These are phyloP conservation scores for Astropecten irregularis DNA, from an alignment of 53 echinoderm and acorn worm species.

Conservation along the genomic window DNA sequence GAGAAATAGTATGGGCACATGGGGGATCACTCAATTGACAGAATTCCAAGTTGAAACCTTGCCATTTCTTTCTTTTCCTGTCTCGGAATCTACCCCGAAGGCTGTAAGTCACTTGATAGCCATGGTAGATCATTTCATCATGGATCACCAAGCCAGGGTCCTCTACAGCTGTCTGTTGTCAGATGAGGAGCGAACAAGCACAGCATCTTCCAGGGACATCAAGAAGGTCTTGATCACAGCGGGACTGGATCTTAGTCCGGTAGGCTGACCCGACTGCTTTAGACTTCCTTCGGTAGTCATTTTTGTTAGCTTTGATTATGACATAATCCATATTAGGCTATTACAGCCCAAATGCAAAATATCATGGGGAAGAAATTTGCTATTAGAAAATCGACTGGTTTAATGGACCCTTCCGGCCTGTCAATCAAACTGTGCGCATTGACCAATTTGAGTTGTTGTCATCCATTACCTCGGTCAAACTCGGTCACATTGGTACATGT, in stretches of 20 bases:
- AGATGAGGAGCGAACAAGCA: conserved; percentile 69
- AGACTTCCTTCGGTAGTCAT: background rate
- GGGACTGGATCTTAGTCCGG: conserved; percentile 75
- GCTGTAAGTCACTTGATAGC: conserved; percentile 71
- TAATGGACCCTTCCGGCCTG: no score
- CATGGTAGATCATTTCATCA: conserved; percentile 91
- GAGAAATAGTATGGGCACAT: no score
- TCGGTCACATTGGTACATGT: no score
- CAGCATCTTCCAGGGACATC: conserved; percentile 48
- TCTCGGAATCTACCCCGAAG: conserved; percentile 31
- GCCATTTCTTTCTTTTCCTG: no score
- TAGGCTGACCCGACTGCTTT: conserved; percentile 16
- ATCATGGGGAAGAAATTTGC: no score
- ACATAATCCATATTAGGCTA: background rate
- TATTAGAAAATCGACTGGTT: background rate
- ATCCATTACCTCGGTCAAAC: no score
- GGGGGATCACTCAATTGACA: no score
- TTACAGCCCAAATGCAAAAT: background rate
- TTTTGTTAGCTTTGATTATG: background rate
- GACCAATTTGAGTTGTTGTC: no score
- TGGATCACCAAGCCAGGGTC: conserved; percentile 62
- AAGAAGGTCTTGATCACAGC: conserved; percentile 55
- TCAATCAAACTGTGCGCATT: no score
- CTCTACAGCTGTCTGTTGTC: conserved; percentile 54
- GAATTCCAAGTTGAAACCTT: no score